phyloP scores from a whole-genome alignment of 2,797 vertebrate species.

The Rhyacichthys aspro region DNA sequence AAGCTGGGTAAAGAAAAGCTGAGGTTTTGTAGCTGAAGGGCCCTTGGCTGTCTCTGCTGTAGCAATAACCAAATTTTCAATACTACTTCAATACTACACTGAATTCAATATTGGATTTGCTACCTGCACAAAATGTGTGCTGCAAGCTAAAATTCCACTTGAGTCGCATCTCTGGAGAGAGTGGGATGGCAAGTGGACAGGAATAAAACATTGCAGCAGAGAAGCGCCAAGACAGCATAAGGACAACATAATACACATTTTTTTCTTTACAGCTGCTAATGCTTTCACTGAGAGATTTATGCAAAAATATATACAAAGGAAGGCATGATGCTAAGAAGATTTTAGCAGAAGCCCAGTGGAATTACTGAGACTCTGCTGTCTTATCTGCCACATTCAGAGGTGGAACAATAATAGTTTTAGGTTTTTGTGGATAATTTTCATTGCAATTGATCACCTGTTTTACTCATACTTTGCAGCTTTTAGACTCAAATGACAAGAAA shows the following conservation, averaged over 20 bases:
- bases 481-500: too few relatives aligned
- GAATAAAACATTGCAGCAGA: constrained; percentile 19
- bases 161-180: constrained; percentile 23
- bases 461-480: too few relatives aligned
- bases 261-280: not conserved
- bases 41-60: constrained; percentile 9
- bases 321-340: not conserved
- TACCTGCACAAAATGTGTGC: constrained; percentile 6
- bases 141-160: constrained; percentile 31
- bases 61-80: constrained; percentile 23
- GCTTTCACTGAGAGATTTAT: constrained; percentile 3
- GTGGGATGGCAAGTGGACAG: constrained; percentile 11
- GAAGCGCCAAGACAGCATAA: not conserved
- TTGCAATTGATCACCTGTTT: too few relatives aligned
- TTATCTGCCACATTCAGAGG: not conserved
- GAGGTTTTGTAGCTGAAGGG: not conserved
- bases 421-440: not conserved
- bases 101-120: constrained; percentile 40
- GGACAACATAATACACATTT: constrained; percentile 19
- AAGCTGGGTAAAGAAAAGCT: constrained; percentile 23
- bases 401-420: not conserved
- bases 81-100: constrained; percentile 18
- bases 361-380: not conserved
- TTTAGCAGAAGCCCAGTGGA: constrained; percentile 7
- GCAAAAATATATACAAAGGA: not conserved